Evolutionary conservation across 2,888 invertebrate species (phyloP), one percentile per base, ranked within the genome.

Genomic region (Cataglyphis altisquamis): DNA sequence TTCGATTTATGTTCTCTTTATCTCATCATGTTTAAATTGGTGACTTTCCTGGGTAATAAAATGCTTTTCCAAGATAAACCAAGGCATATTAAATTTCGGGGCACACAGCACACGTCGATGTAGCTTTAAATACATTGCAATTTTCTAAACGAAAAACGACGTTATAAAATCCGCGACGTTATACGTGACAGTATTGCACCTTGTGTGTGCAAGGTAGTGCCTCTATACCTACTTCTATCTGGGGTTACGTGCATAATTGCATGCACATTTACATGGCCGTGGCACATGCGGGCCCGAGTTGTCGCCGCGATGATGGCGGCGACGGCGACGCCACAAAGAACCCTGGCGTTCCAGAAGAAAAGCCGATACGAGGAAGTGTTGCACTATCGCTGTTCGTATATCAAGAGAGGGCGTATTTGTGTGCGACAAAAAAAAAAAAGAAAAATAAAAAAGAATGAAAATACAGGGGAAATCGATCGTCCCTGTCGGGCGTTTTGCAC

Each of bases 241-340:
- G 32, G 36, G 29, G 55, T 55, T 73, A 84, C 83, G 64, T 85
- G 78, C 83, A 84, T 88, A 84, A 87, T 88, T 73, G 41, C 57
- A 60, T 72, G 82, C 78, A 18, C 60, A 80, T 85, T 82, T 80
- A 66, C 72, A 29, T 55, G 68, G 70, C 39, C 12, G 48, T 64
- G 78, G 12, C 62, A 45, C 32, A 48, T 45, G 73, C 57, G 52
- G 21, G 63, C 21, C 48, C 48, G 21, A 66, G 32, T 78, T 45
- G 78, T 60, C 78, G 60, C 57, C 45, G 57, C 67, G 29, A 4
- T 52, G 64, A 18, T 52, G 64, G 10, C 39, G 66, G n/a, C 41
- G 45, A n/a, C 52, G 66, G n/a, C 41, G 57, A n/a, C 32, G 32
- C 18, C 60, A 68, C 60, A 77, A 77, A 77, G 77, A 67, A 67